Percentiles rank a stretch among this genome's conserved stretches.
Conservation (phyloP, 2,888 invertebrate genomes). For the Subacronicta megacephala region DNA sequence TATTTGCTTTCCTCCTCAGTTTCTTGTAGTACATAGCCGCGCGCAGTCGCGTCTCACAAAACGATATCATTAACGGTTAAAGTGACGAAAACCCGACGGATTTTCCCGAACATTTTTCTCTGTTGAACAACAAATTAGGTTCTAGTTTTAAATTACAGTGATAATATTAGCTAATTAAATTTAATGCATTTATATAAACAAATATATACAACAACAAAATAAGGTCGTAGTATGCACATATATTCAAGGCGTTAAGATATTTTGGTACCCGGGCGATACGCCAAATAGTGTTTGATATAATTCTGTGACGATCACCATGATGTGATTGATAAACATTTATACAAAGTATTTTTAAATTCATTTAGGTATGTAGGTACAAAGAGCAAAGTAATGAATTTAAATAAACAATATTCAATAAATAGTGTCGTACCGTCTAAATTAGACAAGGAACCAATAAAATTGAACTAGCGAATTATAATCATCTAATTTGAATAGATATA, state of each 20-base stretch:
- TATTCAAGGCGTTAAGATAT: conserved; percentile 79
- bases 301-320: conserved; percentile 57
- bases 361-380: not conserved
- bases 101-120: conserved; percentile 8
- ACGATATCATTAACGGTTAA: conserved; percentile 16
- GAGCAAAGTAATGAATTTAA: not conserved
- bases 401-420: not conserved
- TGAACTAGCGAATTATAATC: not conserved
- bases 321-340: conserved; percentile 66
- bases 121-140: not conserved
- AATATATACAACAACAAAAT: conserved; percentile 26
- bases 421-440: conserved; percentile 1
- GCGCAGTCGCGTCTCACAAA: conserved; percentile 45
- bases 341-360: conserved; percentile 3
- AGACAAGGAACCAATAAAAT: conserved; percentile 2
- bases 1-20: conserved; percentile 61
- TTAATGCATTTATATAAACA: not conserved
- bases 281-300: conserved; percentile 70
- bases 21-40: conserved; percentile 50
- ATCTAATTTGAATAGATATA: not conserved
- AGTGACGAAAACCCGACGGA: conserved; percentile 30
- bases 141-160: not conserved
- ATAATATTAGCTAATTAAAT: not conserved
- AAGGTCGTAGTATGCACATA: conserved; percentile 51
- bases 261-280: conserved; percentile 79